Evolutionary conservation across 2,888 invertebrate genomes (phyloP), one percentile per base, ranked within the genome.

Genomic region (Hecatera dysodea): DNA sequence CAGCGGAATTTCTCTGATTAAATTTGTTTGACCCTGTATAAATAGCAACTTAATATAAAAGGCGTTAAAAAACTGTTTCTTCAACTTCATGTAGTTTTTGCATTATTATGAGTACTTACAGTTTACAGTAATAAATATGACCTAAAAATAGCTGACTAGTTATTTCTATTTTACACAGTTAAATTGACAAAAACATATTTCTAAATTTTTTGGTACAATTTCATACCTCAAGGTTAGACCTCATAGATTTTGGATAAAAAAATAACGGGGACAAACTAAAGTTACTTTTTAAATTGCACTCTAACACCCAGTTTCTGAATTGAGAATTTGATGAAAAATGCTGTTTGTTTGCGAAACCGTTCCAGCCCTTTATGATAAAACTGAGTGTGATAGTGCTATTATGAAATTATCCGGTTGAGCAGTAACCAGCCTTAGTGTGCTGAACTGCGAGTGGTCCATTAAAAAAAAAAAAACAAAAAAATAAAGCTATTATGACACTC

Each of bases 111-210:
- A 52, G 4, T n/a, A 39, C 42, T 29, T 60, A 48, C 53, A 9
- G 17, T 62, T 62, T 48, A 77, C 42, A 52, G 48, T 67, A 62
- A 79, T 76, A 76, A 81, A 79, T 79, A 79, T 64, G 62, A 67
- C 68, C 50, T 73, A 67, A 69, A 68, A 65, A 69, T 83, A 74
- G 33, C 60, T 83, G 79, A 78, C 75, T 75, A 78, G 81, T 69
- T 69, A 70, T 67, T 61, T 68, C 22, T 73, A 77, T 63, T 61
- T 73, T 80, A 81, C 73, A 65, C 73, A 65, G 56, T 75, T 69
- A 82, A 81, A 82, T 82, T 78, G 82, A 84, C 82, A 57, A 66
- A 73, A 75, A 73, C 69, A 69, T 82, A 80, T 53, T 67, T 61
- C 55, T 75, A 60, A 0, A 63, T 59, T 59, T 61, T 82, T 81